These are phyloP conservation scores for Lepidothrix coronata DNA, from an alignment of 2,113 vertebrate genomes.

Conservation along the genomic window DNA sequence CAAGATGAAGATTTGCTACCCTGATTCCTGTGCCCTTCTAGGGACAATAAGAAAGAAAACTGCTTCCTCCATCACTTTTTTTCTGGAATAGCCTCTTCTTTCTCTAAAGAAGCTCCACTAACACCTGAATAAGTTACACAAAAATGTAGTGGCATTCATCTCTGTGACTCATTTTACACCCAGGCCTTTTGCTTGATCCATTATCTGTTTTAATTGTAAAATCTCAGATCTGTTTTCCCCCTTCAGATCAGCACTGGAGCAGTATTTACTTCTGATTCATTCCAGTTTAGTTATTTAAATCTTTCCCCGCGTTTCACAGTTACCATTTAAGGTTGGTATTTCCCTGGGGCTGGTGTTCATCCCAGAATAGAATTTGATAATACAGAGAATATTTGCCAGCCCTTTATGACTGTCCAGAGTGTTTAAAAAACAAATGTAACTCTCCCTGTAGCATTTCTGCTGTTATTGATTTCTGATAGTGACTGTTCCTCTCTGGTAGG, in stretches of 20 bases:
- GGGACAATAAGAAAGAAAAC: background rate
- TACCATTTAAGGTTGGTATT: slow-evolving; percentile 63
- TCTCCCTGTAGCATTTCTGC: background rate
- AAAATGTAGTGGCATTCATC: background rate
- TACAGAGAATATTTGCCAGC: slow-evolving; percentile 35
- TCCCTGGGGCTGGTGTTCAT: slow-evolving; percentile 16
- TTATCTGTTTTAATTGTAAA: background rate
- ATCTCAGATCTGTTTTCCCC: background rate
- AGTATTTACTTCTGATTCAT: slow-evolving; percentile 49
- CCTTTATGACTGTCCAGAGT: background rate
- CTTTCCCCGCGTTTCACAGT: background rate
- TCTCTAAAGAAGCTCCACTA: background rate
- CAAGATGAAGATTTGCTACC: background rate
- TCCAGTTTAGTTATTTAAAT: slow-evolving; percentile 52
- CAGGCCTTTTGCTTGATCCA: background rate
- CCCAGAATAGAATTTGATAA: slow-evolving; percentile 52
- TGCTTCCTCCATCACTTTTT: background rate
- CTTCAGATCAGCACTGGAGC: background rate
- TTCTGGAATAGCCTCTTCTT: background rate
- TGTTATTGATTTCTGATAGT: background rate
- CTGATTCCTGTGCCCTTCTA: slow-evolving; percentile 13
- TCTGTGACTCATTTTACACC: background rate
- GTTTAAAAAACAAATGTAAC: background rate
- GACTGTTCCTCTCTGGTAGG: background rate
- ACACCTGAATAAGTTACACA: background rate